These are phyloP conservation scores for Thyatira batis DNA, from an alignment of 2,888 invertebrate species.

Conservation along the genomic window DNA sequence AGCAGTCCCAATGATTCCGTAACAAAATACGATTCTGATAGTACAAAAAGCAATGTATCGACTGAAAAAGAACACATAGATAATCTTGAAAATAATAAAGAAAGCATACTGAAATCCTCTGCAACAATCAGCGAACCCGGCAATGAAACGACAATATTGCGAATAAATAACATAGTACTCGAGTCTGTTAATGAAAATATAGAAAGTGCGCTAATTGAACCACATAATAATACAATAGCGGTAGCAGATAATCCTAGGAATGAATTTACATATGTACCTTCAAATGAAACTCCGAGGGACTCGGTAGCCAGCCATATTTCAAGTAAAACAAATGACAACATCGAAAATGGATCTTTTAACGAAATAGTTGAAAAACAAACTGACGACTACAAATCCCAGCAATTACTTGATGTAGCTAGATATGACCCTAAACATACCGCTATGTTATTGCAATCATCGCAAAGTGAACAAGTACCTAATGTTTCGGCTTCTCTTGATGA, in stretches of 20 bases:
- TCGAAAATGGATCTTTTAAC: conserved; percentile 12
- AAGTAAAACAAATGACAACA: background rate
- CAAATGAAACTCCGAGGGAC: background rate
- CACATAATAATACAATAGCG: background rate
- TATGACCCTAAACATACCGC: background rate
- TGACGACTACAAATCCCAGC: conserved; percentile 68
- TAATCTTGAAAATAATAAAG: conserved; percentile 11
- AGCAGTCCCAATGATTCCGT: conserved; percentile 68
- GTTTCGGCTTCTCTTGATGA: conserved; percentile 35
- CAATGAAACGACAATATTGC: background rate
- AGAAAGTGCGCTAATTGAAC: conserved; percentile 8
- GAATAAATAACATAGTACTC: conserved; percentile 5
- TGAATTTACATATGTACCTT: background rate
- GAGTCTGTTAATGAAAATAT: conserved; percentile 2
- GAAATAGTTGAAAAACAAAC: conserved; percentile 48
- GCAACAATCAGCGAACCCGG: conserved; percentile 7
- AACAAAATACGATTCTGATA: conserved; percentile 65
- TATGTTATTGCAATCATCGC: conserved; percentile 13
- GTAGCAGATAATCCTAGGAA: background rate
- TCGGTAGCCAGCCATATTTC: background rate
- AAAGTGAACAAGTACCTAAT: conserved; percentile 9
- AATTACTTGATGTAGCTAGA: conserved; percentile 39
- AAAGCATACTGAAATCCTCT: conserved; percentile 6
- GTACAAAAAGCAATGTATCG: conserved; percentile 56
- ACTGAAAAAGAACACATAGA: conserved; percentile 25